These are phyloP conservation scores for Morpho deidamia DNA, from an alignment of 2,888 invertebrate genomes.

Conservation along the genomic window DNA sequence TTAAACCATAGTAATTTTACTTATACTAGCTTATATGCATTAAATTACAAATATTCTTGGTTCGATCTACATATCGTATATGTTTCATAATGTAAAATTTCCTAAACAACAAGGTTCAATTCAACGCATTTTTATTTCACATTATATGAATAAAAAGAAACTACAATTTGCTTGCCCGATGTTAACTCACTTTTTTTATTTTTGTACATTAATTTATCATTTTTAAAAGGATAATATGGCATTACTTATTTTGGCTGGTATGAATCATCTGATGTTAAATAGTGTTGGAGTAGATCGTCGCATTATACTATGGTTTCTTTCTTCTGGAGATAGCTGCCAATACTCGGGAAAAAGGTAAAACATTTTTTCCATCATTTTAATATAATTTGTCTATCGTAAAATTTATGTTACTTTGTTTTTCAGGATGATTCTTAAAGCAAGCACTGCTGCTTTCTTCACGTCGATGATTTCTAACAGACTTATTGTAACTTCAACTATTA, in stretches of 20 bases:
- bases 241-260: slow-evolving; percentile 41
- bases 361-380: neutral
- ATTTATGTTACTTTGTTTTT: too few relatives aligned
- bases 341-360: slow-evolving; percentile 42
- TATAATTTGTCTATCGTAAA: neutral
- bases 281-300: slow-evolving; percentile 54
- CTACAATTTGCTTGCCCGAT: neutral
- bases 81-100: too few relatives aligned
- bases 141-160: too few relatives aligned
- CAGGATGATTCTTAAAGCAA: slow-evolving; percentile 49
- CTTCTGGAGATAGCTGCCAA: slow-evolving; percentile 37
- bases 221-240: slow-evolving; percentile 46
- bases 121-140: too few relatives aligned
- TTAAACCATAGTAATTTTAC: too few relatives aligned
- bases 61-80: too few relatives aligned
- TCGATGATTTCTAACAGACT: slow-evolving; percentile 50
- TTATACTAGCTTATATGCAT: too few relatives aligned
- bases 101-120: too few relatives aligned
- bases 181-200: too few relatives aligned
- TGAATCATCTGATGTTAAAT: slow-evolving; percentile 46
- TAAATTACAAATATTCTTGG: too few relatives aligned
- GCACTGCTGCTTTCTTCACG: slow-evolving; percentile 45
- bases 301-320: slow-evolving; percentile 39
- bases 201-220: neutral
- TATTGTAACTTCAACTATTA: slow-evolving; percentile 39